Conservation (phyloP, 2,113 vertebrate species). For the Heterochromis multidens region DNA sequence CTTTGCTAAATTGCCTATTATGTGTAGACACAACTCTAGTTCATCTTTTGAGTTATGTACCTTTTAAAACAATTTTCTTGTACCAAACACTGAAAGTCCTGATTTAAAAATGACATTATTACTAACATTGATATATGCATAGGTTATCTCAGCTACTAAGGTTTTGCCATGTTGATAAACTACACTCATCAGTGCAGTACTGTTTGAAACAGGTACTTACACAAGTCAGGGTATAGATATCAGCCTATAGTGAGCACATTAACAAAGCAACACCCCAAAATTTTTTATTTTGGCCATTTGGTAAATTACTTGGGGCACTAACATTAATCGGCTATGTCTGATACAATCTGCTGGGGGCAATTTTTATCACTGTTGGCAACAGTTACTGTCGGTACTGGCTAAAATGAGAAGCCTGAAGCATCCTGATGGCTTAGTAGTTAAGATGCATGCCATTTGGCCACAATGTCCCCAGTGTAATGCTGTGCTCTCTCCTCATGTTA, state of each 20-base stretch:
- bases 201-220: not conserved
- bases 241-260: not conserved
- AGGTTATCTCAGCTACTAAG: too few relatives aligned
- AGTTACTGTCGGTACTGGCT: not conserved
- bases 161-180: too few relatives aligned
- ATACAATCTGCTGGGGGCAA: slow-evolving; percentile 7
- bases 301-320: not conserved
- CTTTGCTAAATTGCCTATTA: too few relatives aligned
- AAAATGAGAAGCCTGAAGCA: slow-evolving; percentile 8
- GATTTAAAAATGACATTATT: not conserved
- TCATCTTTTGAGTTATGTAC: too few relatives aligned
- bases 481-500: not conserved
- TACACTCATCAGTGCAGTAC: not conserved
- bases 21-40: too few relatives aligned
- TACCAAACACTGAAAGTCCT: not conserved
- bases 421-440: not conserved
- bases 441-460: not conserved
- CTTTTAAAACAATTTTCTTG: too few relatives aligned
- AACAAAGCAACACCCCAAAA: not conserved
- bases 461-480: not conserved
- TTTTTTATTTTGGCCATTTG: not conserved
- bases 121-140: not conserved
- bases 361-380: not conserved
- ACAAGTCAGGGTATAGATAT: not conserved
- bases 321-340: not conserved